Percentiles rank a stretch among this genome's conserved stretches.
These are phyloP conservation scores for Pachyrhynchus sulphureomaculatus DNA, from an alignment of 1,140 invertebrate species.

Conservation along the genomic window DNA sequence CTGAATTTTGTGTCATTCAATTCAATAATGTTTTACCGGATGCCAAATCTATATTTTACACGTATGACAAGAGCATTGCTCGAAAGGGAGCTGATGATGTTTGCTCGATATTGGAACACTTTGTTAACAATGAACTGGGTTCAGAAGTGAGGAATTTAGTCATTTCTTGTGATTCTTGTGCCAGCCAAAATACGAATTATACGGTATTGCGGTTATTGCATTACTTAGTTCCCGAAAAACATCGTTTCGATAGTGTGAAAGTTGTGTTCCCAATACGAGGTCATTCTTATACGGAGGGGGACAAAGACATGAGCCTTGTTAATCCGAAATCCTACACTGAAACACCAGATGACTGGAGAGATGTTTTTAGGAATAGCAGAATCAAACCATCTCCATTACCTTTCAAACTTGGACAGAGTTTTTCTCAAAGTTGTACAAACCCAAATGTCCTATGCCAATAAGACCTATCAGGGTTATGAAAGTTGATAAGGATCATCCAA, in stretches of 20 bases:
- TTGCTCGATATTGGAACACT: constrained; percentile 22
- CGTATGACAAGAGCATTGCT: constrained; percentile 14
- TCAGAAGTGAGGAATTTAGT: constrained; percentile 1
- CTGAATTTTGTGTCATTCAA: constrained; percentile 21
- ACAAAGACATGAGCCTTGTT: constrained; percentile 20
- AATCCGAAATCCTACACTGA: constrained; percentile 25
- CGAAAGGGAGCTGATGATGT: constrained; percentile 28
- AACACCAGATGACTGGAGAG: constrained; percentile 12
- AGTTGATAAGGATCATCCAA: too few species aligned
- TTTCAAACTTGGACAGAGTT: neutral
- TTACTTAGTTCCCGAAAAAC: constrained; percentile 4
- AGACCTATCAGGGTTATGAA: too few species aligned
- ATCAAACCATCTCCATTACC: constrained; percentile 8
- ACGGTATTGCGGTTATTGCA: constrained; percentile 31
- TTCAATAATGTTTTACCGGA: constrained; percentile 12
- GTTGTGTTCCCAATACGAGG: too few species aligned
- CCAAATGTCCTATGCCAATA: too few species aligned
- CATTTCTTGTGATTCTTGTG: constrained; percentile 29
- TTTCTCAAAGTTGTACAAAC: too few species aligned
- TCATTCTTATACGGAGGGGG: neutral
- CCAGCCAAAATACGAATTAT: constrained; percentile 30
- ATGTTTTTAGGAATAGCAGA: neutral
- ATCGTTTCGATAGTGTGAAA: too few species aligned
- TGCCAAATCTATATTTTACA: constrained; percentile 15
- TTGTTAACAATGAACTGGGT: constrained; percentile 12